These are phyloP conservation scores for Cyclophora albipunctata DNA, from an alignment of 2,888 invertebrate genomes.

Conservation along the genomic window DNA sequence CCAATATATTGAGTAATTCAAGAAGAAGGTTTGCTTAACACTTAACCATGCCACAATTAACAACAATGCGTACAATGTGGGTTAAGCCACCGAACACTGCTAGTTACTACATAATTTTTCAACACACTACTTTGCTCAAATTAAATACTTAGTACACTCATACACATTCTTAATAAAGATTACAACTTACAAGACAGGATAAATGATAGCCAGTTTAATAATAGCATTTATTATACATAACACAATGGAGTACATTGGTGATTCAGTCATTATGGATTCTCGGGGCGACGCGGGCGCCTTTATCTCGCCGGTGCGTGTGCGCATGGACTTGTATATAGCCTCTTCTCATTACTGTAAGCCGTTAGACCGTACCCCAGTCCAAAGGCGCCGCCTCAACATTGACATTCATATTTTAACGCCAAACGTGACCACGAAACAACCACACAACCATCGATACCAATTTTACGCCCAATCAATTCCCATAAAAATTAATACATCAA, in stretches of 20 bases:
- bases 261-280: conserved; percentile 36
- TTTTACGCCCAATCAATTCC: conserved; percentile 68
- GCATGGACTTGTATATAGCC: conserved; percentile 52
- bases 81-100: no score
- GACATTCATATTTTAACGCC: conserved; percentile 66
- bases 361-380: conserved; percentile 46
- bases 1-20: no score
- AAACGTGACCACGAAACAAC: conserved; percentile 58
- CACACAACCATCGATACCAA: conserved; percentile 54
- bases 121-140: no score
- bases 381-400: conserved; percentile 57
- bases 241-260: conserved; percentile 2
- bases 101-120: no score
- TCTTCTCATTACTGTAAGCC: conserved; percentile 54
- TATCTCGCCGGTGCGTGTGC: conserved; percentile 51
- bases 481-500: conserved; percentile 71
- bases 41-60: no score
- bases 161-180: no score
- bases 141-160: no score
- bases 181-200: no score
- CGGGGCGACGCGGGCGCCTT: conserved; percentile 35
- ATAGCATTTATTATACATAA: no score
- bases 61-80: no score
- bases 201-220: no score
- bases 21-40: no score